These are phyloP conservation scores for Aphaenogaster floridana DNA, from an alignment of 1,140 invertebrate genomes.

Conservation along the genomic window DNA sequence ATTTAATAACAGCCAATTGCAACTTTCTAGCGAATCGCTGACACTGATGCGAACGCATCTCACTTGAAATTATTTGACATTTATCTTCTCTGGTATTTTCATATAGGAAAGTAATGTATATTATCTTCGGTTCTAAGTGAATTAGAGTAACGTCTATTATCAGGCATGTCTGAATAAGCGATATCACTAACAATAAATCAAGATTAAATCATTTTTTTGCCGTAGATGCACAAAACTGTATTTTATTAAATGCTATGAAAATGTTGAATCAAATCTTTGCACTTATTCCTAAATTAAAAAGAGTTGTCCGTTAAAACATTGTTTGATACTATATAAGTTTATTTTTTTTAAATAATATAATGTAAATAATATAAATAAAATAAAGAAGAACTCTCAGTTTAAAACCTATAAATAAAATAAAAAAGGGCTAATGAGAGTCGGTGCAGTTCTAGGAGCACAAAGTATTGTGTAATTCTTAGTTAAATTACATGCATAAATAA, in stretches of 20 bases:
- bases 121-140: neutral
- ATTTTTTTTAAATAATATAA: neutral
- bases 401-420: too few relatives aligned
- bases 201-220: neutral
- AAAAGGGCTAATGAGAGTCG: too few relatives aligned
- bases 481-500: too few relatives aligned
- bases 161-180: neutral
- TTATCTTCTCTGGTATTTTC: conserved; percentile 18
- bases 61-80: conserved; percentile 17
- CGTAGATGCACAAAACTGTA: neutral
- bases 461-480: too few relatives aligned
- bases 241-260: conserved; percentile 13
- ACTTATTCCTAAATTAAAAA: neutral
- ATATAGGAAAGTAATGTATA: neutral
- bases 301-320: neutral
- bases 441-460: too few relatives aligned
- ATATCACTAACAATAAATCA: conserved; percentile 2
- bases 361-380: too few relatives aligned
- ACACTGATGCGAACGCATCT: neutral
- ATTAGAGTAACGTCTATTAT: neutral
- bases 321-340: neutral
- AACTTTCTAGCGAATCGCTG: conserved; percentile 35
- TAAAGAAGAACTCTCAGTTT: too few relatives aligned
- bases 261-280: neutral
- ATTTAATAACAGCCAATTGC: conserved; percentile 63